Evolutionary conservation across 2,113 vertebrate species (phyloP).

Genomic region (Rhinolophus ferrumequinum): DNA sequence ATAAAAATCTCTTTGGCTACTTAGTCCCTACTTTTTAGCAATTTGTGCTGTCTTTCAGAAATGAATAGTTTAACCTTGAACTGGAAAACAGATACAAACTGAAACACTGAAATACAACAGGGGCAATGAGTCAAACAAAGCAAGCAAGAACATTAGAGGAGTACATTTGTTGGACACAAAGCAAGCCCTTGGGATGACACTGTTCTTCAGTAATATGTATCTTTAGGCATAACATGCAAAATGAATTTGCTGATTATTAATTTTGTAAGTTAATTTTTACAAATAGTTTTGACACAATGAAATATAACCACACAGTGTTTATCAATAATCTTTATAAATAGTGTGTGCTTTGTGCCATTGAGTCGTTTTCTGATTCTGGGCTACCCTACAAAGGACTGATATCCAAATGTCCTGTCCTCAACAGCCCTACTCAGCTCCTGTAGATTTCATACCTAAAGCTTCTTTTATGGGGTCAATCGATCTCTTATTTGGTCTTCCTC

Average conservation of each 20-base stretch:
- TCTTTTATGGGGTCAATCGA: too few relatives aligned
- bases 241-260: not conserved
- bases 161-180: not conserved
- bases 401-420: not conserved
- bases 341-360: not conserved
- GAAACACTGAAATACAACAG: not conserved
- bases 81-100: not conserved
- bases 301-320: not conserved
- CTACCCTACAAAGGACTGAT: not conserved
- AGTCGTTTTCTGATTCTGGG: not conserved
- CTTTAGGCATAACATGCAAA: not conserved
- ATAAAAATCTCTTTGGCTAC: not conserved
- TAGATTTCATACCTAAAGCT: not conserved
- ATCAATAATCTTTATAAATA: not conserved
- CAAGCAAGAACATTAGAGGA: not conserved
- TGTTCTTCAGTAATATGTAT: not conserved
- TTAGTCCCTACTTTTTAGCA: not conserved
- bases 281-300: not conserved
- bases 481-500: not conserved
- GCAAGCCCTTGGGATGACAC: not conserved
- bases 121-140: not conserved
- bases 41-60: not conserved
- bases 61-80: constrained; percentile 18
- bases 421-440: not conserved
- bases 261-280: not conserved